Conservation (phyloP, 2,113 vertebrate species). For the Malurus cyaneus region DNA sequence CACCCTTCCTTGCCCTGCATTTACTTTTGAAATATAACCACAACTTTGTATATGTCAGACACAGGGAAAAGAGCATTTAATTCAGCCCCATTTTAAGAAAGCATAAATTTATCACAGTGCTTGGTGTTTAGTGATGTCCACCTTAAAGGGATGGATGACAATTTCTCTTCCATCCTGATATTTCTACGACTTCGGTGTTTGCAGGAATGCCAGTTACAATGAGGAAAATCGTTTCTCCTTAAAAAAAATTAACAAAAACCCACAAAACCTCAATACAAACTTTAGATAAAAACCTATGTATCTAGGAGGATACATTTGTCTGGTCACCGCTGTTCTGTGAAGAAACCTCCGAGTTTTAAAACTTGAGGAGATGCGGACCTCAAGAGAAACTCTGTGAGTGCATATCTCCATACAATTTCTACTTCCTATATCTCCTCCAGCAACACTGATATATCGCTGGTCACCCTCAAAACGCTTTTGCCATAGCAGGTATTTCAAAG, state of each 20-base stretch:
- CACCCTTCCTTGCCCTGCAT: not conserved
- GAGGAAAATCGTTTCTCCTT: too few relatives aligned
- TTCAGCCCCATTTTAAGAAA: not conserved
- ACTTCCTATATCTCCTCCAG: not conserved
- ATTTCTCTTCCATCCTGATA: not conserved
- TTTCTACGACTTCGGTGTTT: not conserved
- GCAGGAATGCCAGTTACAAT: not conserved
- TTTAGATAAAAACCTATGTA: not conserved
- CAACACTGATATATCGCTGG: too few relatives aligned
- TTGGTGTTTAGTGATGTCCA: not conserved
- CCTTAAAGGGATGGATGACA: not conserved
- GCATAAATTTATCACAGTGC: not conserved
- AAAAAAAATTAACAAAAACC: not conserved
- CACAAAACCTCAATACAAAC: not conserved
- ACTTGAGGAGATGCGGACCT: not conserved
- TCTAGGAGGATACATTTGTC: too few relatives aligned
- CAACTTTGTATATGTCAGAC: not conserved
- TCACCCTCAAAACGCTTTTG: not conserved
- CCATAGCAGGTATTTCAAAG: not conserved
- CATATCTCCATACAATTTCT: too few relatives aligned
- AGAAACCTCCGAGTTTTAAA: not conserved
- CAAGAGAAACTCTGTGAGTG: not conserved
- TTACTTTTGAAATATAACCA: not conserved
- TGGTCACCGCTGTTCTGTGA: accelerated
- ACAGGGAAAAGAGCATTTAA: not conserved